Base-by-base conservation (phyloP, 2,797 vertebrate genomes). In the Fratercula arctica region DNA sequence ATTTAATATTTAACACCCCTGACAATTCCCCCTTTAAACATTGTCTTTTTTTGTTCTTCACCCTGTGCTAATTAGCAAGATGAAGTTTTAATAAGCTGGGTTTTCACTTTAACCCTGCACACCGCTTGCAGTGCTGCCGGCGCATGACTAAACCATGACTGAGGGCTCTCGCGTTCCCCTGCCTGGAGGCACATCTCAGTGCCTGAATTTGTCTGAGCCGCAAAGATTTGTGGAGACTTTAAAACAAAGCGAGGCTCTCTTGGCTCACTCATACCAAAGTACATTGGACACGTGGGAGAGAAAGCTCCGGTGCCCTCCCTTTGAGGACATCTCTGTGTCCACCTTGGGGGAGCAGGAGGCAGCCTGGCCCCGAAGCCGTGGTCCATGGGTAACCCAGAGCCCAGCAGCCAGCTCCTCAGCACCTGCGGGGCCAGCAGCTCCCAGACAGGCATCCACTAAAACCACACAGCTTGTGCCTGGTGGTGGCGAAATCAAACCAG, bases 41-140 rank as follows among this genome's bases (percentile, higher is more conserved):
- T 11, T 0, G 3, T n/a, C 37, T 23, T 46, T 54, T 57, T 64
- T 78, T 79, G 39, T 20, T 94, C 80, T 79, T 92, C 48, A 66
- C 19, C 20, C 59, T 7, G 1, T 66, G 61, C 59, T 84, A 82
- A 90, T 90, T 79, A 92, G 16, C 28, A 53, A 87, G 54, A 89
- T 43, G 25, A 81, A 79, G 83, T 75, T 87, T 68, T 72, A 93
- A 79, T 68, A 75, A 59, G 66, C 37, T 57, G 21, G 8, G 12
- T 78, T 91, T 93, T 85, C 68, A 66, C 64, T 83, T 86, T 78
- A 61, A 86, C 69, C 31, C 57, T 23, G n/a, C 45, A 72, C 19
- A 35, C 11, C 1, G 1, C 14, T 51, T 5, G 3, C 6, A 0
- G 21, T 35, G 25, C 24, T 69, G 64, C 41, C 0, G 0, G 67